Base-by-base conservation (phyloP, 2,113 vertebrate species). In the Pandion haliaetus region DNA sequence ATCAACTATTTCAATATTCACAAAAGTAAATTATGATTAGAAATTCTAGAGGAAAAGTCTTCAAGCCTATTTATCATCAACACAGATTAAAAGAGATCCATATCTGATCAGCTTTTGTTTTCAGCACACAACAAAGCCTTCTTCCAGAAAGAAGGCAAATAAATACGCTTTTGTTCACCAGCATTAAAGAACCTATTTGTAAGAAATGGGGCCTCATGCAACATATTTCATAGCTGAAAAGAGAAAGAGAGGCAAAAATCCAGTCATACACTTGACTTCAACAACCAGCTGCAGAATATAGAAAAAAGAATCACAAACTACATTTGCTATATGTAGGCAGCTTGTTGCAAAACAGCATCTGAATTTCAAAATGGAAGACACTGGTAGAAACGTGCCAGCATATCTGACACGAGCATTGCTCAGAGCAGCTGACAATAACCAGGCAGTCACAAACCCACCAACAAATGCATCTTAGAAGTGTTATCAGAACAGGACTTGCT, bases 141-240 rank as follows among this genome's bases (percentile, higher is more conserved):
- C 86, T 90, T 95, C 90, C 42, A 93, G 58, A 61, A 62, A 72
- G 62, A 82, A 83, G 81, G n/a, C 82, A 87, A 87, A 95, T 88
- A 94, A 97, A 96, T 28, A 45, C 93, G 84, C 72, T 91, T 92
- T 88, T 90, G 92, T 97, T 98, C 92, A 69, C 20, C 62, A 81
- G 66, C 12, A 8, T 54, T 90, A 93, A 87, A 95, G 69, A 95
- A 91, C 7, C 24, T 59, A 94, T 81, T 96, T 92, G 74, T 90
- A 95, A 96, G 95, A 94, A 93, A 91, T 8, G 12, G 26, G 42
- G 69, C 83, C 92, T 95, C 79, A 72, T n/a, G 61, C 44, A 95
- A 87, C 47, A 28, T 58, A 94, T 82, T 88, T 93, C 94, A 93
- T 90, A 93, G 71, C 59, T 90, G 84, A 90, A 86, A 45, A 76